These are phyloP conservation scores for Amphibalanus amphitrite DNA, from an alignment of 1,140 invertebrate species.

Conservation along the genomic window DNA sequence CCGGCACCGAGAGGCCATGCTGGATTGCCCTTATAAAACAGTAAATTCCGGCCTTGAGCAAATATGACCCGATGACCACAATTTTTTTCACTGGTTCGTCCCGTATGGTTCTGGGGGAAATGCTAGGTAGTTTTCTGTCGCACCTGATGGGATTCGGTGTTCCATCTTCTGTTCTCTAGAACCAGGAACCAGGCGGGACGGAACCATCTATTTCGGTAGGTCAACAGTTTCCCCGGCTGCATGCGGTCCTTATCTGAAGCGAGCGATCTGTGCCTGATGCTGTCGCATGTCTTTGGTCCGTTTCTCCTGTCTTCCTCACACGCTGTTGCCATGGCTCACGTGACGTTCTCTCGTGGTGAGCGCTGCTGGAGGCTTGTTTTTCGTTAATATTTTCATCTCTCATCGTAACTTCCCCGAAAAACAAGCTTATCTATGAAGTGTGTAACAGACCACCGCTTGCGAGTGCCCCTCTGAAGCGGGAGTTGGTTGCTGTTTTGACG, in stretches of 20 bases:
- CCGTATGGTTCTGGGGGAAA: background rate
- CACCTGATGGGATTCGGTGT: background rate
- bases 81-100: background rate
- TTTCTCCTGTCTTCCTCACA: background rate
- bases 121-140: background rate
- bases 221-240: background rate
- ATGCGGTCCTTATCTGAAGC: no score
- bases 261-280: no score
- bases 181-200: background rate
- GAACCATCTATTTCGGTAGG: background rate
- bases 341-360: background rate
- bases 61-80: background rate
- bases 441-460: no score
- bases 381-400: background rate
- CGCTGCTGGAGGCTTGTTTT: background rate
- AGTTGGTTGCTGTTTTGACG: no score
- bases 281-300: background rate
- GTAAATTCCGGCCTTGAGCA: background rate
- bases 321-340: background rate
- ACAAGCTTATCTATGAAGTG: background rate
- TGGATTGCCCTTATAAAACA: constrained; percentile 1
- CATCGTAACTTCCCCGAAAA: background rate
- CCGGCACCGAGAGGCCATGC: background rate
- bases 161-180: background rate
- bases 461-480: no score